Conservation (phyloP, 2,888 invertebrate genomes). For the Azorinus chamasolen region DNA sequence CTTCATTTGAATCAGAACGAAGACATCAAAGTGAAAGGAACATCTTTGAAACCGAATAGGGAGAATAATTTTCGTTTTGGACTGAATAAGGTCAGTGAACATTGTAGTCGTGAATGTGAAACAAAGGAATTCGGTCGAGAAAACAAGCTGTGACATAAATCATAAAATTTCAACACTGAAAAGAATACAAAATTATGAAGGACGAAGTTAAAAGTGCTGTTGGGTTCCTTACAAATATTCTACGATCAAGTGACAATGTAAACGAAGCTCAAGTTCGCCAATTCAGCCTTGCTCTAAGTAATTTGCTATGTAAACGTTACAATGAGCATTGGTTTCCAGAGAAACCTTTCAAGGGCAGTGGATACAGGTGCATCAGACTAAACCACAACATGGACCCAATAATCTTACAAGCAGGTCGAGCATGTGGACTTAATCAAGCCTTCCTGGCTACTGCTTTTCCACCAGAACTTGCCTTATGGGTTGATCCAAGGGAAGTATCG, state of each 20-base stretch:
- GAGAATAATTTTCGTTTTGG: too few species aligned
- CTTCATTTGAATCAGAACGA: too few species aligned
- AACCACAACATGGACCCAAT: conserved; percentile 91
- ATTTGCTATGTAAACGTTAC: conserved; percentile 86
- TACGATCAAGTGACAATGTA: conserved; percentile 66
- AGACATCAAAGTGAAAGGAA: too few species aligned
- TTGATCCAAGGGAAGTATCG: conserved; percentile 91
- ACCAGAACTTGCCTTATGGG: conserved; percentile 92
- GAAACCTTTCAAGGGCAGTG: conserved; percentile 91
- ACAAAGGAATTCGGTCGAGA: not conserved
- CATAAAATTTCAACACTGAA: too few species aligned
- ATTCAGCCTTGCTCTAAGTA: conserved; percentile 71
- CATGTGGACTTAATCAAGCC: conserved; percentile 89
- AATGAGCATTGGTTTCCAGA: conserved; percentile 92
- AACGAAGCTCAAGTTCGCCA: conserved; percentile 64
- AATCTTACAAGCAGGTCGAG: conserved; percentile 89
- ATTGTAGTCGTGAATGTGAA: not conserved
- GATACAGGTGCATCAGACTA: conserved; percentile 91
- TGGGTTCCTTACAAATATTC: conserved; percentile 77
- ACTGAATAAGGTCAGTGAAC: too few species aligned
- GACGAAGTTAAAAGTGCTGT: conserved; percentile 83
- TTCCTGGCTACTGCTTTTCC: conserved; percentile 88
- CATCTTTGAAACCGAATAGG: too few species aligned
- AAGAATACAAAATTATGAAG: conserved; percentile 72
- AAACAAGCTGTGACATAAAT: not conserved